Conservation (phyloP, 2,797 vertebrate species). For the Atherinosoma microstoma region DNA sequence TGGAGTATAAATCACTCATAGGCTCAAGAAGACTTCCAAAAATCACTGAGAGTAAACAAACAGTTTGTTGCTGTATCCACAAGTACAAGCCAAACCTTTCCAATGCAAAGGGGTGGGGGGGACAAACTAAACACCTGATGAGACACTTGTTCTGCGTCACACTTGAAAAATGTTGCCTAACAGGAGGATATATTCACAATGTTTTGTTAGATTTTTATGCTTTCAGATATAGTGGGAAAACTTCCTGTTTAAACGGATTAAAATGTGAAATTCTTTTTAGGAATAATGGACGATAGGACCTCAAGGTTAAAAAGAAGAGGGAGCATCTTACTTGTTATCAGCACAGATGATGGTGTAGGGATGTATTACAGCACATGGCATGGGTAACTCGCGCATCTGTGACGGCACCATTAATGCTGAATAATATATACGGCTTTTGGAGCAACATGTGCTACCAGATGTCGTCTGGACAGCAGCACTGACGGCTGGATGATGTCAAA, state of each 20-base stretch:
- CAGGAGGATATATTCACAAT: too few species aligned
- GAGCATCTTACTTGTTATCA: too few species aligned
- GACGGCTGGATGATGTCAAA: background rate
- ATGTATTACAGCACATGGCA: background rate
- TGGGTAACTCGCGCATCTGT: background rate
- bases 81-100: background rate
- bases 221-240: background rate
- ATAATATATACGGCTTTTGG: background rate
- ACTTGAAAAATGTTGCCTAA: background rate
- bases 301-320: background rate
- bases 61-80: background rate
- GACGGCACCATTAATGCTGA: background rate
- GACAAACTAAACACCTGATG: background rate
- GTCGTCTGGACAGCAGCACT: background rate
- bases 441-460: background rate
- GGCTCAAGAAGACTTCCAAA: background rate
- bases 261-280: background rate
- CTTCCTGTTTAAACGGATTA: background rate
- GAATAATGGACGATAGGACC: background rate
- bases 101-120: background rate
- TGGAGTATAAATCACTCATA: background rate
- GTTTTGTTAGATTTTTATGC: too few species aligned
- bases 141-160: background rate
- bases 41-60: background rate
- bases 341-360: background rate